Evolutionary conservation across 1,140 invertebrate genomes (phyloP).

Genomic region (Procambarus virginalis): DNA sequence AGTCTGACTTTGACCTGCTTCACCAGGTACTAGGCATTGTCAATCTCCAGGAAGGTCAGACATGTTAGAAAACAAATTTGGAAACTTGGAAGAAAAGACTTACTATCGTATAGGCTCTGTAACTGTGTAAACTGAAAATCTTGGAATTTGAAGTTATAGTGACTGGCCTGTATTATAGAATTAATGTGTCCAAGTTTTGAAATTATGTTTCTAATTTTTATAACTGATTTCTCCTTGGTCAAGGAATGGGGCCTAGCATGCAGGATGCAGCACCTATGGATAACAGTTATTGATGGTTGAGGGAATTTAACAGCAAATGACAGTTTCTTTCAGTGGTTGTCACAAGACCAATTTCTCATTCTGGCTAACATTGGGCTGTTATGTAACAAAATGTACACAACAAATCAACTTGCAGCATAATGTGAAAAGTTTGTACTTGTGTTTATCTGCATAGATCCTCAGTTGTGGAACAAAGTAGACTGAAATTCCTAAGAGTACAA

Average conservation of each 20-base stretch:
- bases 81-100: not conserved
- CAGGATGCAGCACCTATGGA: not conserved
- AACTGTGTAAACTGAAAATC: not conserved
- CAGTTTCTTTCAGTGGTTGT: not conserved
- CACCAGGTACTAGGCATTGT: constrained; percentile 47
- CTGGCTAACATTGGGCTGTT: not conserved
- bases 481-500: not conserved
- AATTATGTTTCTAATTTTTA: not conserved
- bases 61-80: not conserved
- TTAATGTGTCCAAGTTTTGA: not conserved
- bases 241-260: constrained; percentile 31
- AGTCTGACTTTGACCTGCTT: constrained; percentile 51
- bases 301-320: constrained; percentile 7
- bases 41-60: not conserved
- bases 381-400: not conserved
- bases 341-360: not conserved
- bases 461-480: not conserved
- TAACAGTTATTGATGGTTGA: constrained; percentile 23
- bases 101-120: not conserved
- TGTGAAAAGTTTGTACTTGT: not conserved
- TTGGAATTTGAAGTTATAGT: not conserved
- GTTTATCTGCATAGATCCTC: not conserved
- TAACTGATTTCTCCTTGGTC: not conserved
- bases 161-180: not conserved
- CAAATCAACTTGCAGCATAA: not conserved